Conservation (phyloP, 2,797 vertebrate genomes). For the Phaenicophaeus curvirostris region DNA sequence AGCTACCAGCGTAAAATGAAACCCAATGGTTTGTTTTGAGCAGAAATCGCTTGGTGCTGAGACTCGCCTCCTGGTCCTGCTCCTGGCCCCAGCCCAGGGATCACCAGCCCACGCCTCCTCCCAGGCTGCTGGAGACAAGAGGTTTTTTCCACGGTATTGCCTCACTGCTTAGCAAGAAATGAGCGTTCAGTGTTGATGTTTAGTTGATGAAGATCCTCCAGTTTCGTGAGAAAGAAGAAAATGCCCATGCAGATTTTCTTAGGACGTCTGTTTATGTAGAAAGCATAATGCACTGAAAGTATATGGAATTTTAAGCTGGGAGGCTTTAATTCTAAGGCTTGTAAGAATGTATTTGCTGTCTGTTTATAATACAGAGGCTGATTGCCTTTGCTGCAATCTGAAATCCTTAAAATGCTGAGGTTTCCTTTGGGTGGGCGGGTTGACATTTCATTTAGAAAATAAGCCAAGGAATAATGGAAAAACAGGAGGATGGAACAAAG, state of each 20-base stretch:
- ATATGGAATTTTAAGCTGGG: not conserved
- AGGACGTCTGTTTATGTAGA: rapidly evolving
- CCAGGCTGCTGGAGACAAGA: not conserved
- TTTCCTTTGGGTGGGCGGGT: not conserved
- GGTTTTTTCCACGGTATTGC: not conserved
- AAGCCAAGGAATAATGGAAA: not conserved
- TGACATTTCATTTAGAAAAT: not conserved
- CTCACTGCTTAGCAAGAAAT: not conserved
- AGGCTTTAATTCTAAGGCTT: not conserved
- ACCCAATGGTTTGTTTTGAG: rapidly evolving
- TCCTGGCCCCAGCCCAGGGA: not conserved
- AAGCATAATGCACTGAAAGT: not conserved
- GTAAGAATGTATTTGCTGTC: not conserved
- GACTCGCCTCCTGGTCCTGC: not conserved
- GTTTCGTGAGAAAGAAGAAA: not conserved
- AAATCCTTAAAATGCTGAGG: not conserved
- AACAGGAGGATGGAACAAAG: not conserved
- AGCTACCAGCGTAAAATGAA: rapidly evolving
- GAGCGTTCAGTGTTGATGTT: rapidly evolving
- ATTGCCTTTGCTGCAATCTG: not conserved
- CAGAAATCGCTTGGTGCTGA: rapidly evolving
- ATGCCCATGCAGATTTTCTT: not conserved
- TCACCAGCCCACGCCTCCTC: rapidly evolving
- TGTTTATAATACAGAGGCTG: not conserved
- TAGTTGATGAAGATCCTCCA: not conserved